These are phyloP conservation scores for Tychaedon coryphoeus DNA, from an alignment of 2,113 vertebrate genomes.

Conservation along the genomic window DNA sequence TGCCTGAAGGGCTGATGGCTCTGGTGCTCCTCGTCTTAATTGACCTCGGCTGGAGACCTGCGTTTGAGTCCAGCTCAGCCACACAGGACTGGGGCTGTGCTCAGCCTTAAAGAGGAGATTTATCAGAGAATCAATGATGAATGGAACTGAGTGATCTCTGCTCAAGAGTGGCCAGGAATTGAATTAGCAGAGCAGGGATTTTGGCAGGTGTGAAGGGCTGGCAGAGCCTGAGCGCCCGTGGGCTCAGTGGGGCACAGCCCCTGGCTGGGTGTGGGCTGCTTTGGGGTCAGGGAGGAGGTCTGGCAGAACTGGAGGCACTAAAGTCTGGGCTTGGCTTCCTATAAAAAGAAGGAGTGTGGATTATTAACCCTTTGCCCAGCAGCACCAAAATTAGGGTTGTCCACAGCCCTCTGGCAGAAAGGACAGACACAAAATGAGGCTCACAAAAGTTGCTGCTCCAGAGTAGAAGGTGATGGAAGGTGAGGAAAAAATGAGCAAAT, in stretches of 20 bases:
- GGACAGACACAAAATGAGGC: neutral
- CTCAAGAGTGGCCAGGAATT: neutral
- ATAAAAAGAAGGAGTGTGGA: rapidly evolving
- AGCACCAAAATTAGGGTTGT: neutral
- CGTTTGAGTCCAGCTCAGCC: neutral
- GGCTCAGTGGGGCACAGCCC: rapidly evolving
- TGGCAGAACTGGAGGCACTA: neutral
- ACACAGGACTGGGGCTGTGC: neutral
- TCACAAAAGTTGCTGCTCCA: neutral
- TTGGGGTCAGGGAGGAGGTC: neutral
- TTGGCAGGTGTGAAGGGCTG: neutral
- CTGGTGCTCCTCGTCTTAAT: conserved; percentile 48
- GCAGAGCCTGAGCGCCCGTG: neutral
- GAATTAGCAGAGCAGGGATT: conserved; percentile 23
- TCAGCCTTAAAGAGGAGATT: neutral
- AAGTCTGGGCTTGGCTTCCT: neutral
- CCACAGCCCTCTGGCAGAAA: neutral
- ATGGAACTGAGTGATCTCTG: conserved; percentile 5
- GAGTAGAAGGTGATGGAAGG: neutral
- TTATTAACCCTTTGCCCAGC: neutral
- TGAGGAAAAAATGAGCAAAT: neutral
- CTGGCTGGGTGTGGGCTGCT: neutral
- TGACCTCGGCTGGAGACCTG: conserved; percentile 55
- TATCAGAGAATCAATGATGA: conserved; percentile 55
- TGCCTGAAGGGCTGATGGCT: conserved; percentile 47